phyloP scores from a whole-genome alignment of 2,888 invertebrate genomes.

The Nipponacmea schrenckii region DNA sequence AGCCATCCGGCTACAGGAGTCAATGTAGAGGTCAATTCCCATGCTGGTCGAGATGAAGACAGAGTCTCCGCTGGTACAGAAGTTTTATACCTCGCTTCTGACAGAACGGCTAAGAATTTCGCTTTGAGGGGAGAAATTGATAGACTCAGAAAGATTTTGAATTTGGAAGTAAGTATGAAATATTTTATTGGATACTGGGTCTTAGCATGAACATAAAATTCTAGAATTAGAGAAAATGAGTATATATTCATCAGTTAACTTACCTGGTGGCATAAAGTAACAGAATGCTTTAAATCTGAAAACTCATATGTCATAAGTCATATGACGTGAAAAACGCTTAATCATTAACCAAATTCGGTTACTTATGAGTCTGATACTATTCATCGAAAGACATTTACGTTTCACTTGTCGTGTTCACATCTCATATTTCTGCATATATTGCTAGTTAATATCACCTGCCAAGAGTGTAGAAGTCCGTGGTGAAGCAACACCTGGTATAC shows the following conservation, averaged over 20 bases:
- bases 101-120: constrained; percentile 38
- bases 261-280: too few species aligned
- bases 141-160: constrained; percentile 37
- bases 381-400: background rate
- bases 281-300: too few species aligned
- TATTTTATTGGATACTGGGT: background rate
- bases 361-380: too few species aligned
- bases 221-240: too few species aligned
- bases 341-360: too few species aligned
- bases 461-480: too few species aligned
- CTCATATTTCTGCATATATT: background rate
- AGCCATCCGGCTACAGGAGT: constrained; percentile 51
- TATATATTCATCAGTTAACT: too few species aligned
- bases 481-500: too few species aligned
- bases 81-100: constrained; percentile 42
- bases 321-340: too few species aligned
- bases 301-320: too few species aligned
- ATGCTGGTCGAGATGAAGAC: constrained; percentile 31
- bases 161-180: constrained; percentile 36
- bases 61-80: constrained; percentile 37
- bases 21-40: constrained; percentile 44
- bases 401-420: background rate
- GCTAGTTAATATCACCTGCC: too few species aligned
- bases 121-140: constrained; percentile 45
- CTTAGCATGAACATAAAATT: too few species aligned